Evolutionary conservation across 1,140 invertebrate species (phyloP).

Genomic region (Homalodisca vitripennis): DNA sequence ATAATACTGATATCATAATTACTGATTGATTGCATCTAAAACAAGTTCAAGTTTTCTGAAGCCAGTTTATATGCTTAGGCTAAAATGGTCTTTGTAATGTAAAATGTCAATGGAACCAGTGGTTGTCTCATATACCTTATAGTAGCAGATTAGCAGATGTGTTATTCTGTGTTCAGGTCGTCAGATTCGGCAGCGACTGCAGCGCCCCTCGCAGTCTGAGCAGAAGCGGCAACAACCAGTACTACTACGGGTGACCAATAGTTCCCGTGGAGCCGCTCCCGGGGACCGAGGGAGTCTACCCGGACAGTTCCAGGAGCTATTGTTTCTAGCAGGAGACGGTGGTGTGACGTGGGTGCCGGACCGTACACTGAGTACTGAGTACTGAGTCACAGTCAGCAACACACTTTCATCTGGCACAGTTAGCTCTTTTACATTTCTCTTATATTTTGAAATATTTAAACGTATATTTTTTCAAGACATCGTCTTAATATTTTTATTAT

Average conservation of each 20-base stretch:
- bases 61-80: no score
- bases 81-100: no score
- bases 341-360: conserved; percentile 10
- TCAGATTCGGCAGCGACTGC: conserved; percentile 48
- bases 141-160: no score
- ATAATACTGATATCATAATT: no score
- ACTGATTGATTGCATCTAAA: no score
- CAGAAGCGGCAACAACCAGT: conserved; percentile 53
- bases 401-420: background rate
- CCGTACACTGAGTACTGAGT: no score
- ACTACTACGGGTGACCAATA: conserved; percentile 61
- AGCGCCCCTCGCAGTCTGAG: conserved; percentile 53
- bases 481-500: background rate
- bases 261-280: conserved; percentile 1
- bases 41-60: no score
- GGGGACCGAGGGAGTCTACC: conserved; percentile 1
- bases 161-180: conserved; percentile 38
- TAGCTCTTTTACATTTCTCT: background rate
- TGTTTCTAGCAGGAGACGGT: conserved; percentile 37
- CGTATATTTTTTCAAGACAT: background rate
- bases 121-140: no score
- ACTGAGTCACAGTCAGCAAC: background rate
- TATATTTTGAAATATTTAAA: background rate
- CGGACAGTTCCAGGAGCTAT: conserved; percentile 33
- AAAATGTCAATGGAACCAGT: no score